These are phyloP conservation scores for Sylvia borin DNA, from an alignment of 2,797 vertebrate genomes.

Conservation along the genomic window DNA sequence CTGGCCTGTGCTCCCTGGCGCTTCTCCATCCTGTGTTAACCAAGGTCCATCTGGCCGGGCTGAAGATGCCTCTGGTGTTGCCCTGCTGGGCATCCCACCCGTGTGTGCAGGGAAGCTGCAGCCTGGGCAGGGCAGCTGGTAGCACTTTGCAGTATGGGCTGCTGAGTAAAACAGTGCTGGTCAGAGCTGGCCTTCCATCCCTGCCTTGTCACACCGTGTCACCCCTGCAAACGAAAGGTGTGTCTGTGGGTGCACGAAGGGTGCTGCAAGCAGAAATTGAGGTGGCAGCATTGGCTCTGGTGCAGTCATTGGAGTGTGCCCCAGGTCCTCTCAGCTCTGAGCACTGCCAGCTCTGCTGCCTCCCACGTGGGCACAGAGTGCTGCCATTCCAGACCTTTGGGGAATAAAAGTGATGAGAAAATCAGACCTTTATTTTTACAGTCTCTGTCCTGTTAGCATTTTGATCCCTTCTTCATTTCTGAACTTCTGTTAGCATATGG, in stretches of 20 bases:
- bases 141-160: not conserved
- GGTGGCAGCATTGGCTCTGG: accelerated
- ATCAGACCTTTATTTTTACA: accelerated
- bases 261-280: not conserved
- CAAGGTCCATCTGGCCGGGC: not conserved
- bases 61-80: not conserved
- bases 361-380: not conserved
- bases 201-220: not conserved
- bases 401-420: not conserved
- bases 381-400: not conserved
- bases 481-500: not conserved
- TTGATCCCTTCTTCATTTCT: not conserved
- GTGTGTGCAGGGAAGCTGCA: not conserved
- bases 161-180: not conserved
- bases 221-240: not conserved
- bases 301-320: accelerated
- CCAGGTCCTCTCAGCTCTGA: not conserved
- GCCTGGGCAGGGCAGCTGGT: not conserved
- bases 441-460: not conserved
- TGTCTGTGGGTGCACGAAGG: accelerated
- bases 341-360: not conserved
- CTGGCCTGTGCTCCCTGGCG: not conserved
- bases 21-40: not conserved
- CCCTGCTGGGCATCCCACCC: not conserved
- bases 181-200: not conserved